Evolutionary conservation across 2,797 vertebrate genomes (phyloP).

Genomic region (Benthosema pterotum): DNA sequence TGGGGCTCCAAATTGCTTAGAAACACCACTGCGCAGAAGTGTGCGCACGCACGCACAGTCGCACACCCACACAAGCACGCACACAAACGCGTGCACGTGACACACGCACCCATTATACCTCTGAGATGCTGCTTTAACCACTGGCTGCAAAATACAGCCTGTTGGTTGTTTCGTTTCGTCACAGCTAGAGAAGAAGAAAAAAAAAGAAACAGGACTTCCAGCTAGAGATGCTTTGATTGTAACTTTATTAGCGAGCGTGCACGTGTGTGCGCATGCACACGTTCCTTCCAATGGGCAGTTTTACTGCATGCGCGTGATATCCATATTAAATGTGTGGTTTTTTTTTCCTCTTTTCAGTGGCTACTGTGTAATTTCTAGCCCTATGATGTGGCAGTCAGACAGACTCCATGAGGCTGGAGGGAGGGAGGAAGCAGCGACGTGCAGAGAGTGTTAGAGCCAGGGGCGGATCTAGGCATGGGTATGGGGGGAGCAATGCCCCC

Average conservation of each 20-base stretch:
- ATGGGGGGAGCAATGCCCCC: no score
- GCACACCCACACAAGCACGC: conserved; percentile 65
- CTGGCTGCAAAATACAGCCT: conserved; percentile 81
- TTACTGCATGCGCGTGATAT: conserved; percentile 12
- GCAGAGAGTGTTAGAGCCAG: no score
- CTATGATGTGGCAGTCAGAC: conserved; percentile 39
- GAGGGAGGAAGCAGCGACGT: no score
- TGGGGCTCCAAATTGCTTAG: no score
- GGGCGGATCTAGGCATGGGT: no score
- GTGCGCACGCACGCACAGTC: conserved; percentile 73
- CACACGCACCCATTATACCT: conserved; percentile 82
- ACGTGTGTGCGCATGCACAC: no score
- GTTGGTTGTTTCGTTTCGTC: conserved; percentile 65
- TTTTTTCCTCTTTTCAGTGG: no score
- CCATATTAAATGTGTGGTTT: no score
- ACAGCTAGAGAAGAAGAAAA: conserved; percentile 58
- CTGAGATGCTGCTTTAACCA: conserved; percentile 77
- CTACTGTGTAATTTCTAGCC: conserved; percentile 15
- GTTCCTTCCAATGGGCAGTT: conserved; percentile 12
- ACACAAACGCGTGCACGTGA: conserved; percentile 73
- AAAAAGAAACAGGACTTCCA: conserved; percentile 67
- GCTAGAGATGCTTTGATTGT: conserved; percentile 70
- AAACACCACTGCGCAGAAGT: no score
- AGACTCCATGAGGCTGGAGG: conserved; percentile 3
- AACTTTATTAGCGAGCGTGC: conserved; percentile 59